Percentiles rank a stretch among this genome's conserved stretches.
These are phyloP conservation scores for Cladorhizidae sp. DNA, from an alignment of 37 sponge, comb jelly and placozoan genomes.

Conservation along the genomic window DNA sequence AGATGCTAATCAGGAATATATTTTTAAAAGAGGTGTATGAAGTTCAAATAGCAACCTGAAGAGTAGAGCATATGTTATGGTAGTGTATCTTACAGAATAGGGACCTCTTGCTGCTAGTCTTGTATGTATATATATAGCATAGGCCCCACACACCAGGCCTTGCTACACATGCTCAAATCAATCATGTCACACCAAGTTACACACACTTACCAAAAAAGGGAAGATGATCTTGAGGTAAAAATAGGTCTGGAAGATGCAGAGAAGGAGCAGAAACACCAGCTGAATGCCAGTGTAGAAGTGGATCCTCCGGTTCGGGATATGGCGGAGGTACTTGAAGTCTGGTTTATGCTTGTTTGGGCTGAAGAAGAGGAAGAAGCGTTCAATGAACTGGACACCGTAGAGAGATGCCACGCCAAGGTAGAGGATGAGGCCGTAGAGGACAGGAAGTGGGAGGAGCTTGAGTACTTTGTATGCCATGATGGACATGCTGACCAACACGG, in stretches of 20 bases:
- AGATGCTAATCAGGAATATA: too few species aligned
- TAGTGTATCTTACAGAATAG: too few species aligned
- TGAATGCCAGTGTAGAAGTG: slow-evolving; percentile 76
- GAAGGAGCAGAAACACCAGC: slow-evolving; percentile 56
- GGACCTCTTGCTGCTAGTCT: too few species aligned
- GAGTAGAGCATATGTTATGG: too few species aligned
- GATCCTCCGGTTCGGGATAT: slow-evolving; percentile 73
- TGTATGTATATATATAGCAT: too few species aligned
- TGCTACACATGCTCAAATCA: too few species aligned
- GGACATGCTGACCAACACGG: slow-evolving; percentile 69
- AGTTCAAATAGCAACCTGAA: too few species aligned
- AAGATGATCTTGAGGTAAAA: slow-evolving; percentile 59
- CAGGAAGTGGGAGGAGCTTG: slow-evolving; percentile 75
- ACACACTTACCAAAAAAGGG: slow-evolving; percentile 71
- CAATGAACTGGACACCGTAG: slow-evolving; percentile 73
- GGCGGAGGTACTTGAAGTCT: slow-evolving; percentile 76
- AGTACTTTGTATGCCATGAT: slow-evolving; percentile 53
- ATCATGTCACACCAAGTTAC: background rate
- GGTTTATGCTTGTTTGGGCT: slow-evolving; percentile 86
- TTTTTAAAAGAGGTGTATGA: too few species aligned
- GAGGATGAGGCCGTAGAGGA: slow-evolving; percentile 87
- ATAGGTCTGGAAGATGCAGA: slow-evolving; percentile 44
- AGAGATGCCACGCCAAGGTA: slow-evolving; percentile 86
- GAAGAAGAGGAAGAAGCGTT: slow-evolving; percentile 65
- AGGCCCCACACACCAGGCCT: too few species aligned